phyloP scores from a whole-genome alignment of 2,888 invertebrate species.

The Drosophila longiperda region DNA sequence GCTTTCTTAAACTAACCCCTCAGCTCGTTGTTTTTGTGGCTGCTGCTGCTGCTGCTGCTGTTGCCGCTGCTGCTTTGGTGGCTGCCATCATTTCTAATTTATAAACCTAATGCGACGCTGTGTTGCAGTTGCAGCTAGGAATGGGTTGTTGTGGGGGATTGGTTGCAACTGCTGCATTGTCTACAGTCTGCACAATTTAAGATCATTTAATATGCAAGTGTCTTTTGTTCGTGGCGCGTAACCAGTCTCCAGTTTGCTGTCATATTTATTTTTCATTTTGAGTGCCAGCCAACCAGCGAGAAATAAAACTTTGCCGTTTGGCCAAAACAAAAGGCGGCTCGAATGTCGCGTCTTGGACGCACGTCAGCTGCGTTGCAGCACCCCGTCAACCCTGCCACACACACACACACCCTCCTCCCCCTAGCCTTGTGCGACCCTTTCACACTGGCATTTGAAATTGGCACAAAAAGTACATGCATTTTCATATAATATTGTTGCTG shows the following conservation, averaged over 20 bases:
- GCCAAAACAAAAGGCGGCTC: conserved; percentile 65
- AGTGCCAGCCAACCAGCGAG: conserved; percentile 55
- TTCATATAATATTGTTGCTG: conserved; percentile 66
- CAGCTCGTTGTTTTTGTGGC: conserved; percentile 41
- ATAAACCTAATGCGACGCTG: conserved; percentile 75
- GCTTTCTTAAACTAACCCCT: neutral
- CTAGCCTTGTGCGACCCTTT: neutral
- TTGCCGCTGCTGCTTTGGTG: conserved; percentile 45
- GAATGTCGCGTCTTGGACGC: conserved; percentile 68
- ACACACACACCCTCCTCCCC: too few relatives aligned
- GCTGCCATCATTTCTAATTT: conserved; percentile 78
- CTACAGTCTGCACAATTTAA: conserved; percentile 75
- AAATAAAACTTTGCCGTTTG: conserved; percentile 80
- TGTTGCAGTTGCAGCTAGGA: conserved; percentile 40
- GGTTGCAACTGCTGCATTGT: conserved; percentile 49
- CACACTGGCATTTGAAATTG: conserved; percentile 45
- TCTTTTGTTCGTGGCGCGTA: conserved; percentile 66
- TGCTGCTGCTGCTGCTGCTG: conserved; percentile 47
- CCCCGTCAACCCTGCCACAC: neutral
- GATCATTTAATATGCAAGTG: conserved; percentile 81
- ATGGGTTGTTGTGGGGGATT: neutral
- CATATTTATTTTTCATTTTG: conserved; percentile 81
- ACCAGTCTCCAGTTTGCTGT: conserved; percentile 64
- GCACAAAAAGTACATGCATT: conserved; percentile 70
- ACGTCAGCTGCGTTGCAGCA: conserved; percentile 68